A percentile compares a stretch with the other conserved stretches of the same genome.
These are phyloP conservation scores for Daktulosphaira vitifoliae DNA, from an alignment of 1,140 invertebrate species.

Conservation along the genomic window DNA sequence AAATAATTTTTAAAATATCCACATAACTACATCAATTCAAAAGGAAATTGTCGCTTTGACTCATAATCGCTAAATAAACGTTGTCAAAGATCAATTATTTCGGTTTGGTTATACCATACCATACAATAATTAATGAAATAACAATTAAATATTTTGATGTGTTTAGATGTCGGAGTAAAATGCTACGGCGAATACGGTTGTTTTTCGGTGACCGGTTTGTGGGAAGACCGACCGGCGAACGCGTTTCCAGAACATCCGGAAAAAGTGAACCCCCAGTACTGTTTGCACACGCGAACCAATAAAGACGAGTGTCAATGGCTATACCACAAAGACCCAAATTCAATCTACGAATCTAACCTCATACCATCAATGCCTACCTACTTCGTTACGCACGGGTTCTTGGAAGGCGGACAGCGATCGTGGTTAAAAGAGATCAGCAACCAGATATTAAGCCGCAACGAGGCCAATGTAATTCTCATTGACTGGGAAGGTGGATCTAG, in stretches of 20 bases:
- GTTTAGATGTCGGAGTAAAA: constrained; percentile 38
- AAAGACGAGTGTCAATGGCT: constrained; percentile 50
- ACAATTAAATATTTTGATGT: too few relatives aligned
- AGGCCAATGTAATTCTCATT: constrained; percentile 65
- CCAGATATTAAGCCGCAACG: constrained; percentile 52
- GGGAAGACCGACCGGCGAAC: constrained; percentile 63
- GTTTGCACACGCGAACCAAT: constrained; percentile 48
- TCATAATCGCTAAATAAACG: too few relatives aligned
- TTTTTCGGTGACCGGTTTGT: constrained; percentile 69
- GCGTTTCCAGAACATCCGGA: constrained; percentile 60
- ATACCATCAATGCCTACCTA: constrained; percentile 56
- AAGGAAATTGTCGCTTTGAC: too few relatives aligned
- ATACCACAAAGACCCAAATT: constrained; percentile 54
- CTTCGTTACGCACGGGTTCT: constrained; percentile 73
- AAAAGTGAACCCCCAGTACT: constrained; percentile 48
- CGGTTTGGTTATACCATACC: too few relatives aligned
- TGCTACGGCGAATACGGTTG: constrained; percentile 76
- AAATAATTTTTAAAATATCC: too few relatives aligned
- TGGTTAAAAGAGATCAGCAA: constrained; percentile 50
- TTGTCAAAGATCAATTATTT: too few relatives aligned
- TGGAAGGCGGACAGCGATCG: constrained; percentile 66
- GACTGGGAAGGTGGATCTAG: constrained; percentile 77
- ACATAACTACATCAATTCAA: too few relatives aligned
- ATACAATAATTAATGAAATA: too few relatives aligned
- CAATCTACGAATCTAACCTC: constrained; percentile 51